Evolutionary conservation across 2,113 vertebrate genomes (phyloP).

Genomic region (Callorhinus ursinus): DNA sequence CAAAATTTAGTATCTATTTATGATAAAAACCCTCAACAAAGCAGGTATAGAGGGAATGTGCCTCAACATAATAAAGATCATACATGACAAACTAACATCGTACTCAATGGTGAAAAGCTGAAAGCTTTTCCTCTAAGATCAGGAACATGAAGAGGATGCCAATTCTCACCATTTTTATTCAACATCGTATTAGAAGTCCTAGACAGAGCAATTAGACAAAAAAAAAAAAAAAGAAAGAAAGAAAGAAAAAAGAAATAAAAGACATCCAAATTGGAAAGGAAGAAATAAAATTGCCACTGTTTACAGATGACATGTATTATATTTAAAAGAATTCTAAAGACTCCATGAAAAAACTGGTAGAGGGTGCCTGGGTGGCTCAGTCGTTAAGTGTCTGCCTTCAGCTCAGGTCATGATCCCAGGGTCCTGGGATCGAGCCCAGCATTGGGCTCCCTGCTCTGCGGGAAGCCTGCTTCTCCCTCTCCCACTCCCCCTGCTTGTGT

Average conservation of each 20-base stretch:
- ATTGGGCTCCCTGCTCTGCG: too few relatives aligned
- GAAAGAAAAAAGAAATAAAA: not conserved
- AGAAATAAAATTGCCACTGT: not conserved
- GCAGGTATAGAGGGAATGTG: not conserved
- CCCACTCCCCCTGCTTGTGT: too few relatives aligned
- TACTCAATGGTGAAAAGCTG: not conserved
- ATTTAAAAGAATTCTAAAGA: not conserved
- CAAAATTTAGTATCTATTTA: not conserved
- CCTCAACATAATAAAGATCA: not conserved
- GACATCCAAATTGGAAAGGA: not conserved
- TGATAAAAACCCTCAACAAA: not conserved
- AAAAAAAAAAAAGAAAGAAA: not conserved
- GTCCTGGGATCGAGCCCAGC: too few relatives aligned
- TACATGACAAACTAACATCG: not conserved
- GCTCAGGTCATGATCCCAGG: too few relatives aligned
- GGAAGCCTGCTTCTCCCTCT: too few relatives aligned
- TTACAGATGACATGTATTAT: not conserved
- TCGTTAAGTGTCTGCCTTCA: too few relatives aligned
- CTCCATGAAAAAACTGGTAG: not conserved
- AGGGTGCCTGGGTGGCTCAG: not conserved
- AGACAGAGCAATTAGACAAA: not conserved
- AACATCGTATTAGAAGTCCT: not conserved
- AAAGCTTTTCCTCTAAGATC: not conserved
- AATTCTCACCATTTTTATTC: not conserved
- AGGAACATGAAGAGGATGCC: not conserved